These are phyloP conservation scores for Syrphus vitripennis DNA, from an alignment of 2,888 invertebrate genomes.

Conservation along the genomic window DNA sequence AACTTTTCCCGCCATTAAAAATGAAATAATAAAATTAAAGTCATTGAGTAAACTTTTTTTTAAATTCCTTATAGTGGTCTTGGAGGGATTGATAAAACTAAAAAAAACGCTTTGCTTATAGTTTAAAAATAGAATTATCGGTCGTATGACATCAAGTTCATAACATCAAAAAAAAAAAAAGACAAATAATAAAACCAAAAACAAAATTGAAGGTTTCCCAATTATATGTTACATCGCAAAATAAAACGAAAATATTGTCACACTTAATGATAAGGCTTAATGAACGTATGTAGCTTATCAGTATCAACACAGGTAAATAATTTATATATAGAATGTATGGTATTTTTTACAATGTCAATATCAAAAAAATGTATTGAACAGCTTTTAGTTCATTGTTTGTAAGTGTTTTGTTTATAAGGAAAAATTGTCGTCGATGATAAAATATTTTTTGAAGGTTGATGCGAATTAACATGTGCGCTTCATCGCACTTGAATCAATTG, in stretches of 20 bases:
- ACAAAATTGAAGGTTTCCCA: not conserved
- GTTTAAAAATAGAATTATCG: not conserved
- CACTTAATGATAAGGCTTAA: not conserved
- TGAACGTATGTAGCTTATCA: not conserved
- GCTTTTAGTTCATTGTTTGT: not conserved
- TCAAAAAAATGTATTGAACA: not conserved
- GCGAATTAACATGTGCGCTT: not conserved
- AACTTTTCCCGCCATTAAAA: too few relatives aligned
- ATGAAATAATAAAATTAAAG: too few relatives aligned
- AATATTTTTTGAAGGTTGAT: not conserved
- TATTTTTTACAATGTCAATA: not conserved
- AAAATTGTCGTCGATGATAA: not conserved
- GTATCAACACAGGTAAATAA: not conserved
- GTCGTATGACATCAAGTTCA: not conserved
- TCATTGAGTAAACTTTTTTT: not conserved
- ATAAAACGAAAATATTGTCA: not conserved
- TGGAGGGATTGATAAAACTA: not conserved
- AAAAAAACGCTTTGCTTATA: not conserved
- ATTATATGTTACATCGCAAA: not conserved
- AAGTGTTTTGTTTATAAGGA: not conserved
- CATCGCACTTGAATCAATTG: not conserved
- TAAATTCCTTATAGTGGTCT: not conserved
- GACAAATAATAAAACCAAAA: not conserved
- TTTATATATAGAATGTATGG: not conserved
- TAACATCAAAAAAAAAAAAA: not conserved